A percentile compares a stretch with the other conserved stretches of the same genome.
phyloP scores from a whole-genome alignment of 2,888 invertebrate species.

The Rhodophaea formosa region DNA sequence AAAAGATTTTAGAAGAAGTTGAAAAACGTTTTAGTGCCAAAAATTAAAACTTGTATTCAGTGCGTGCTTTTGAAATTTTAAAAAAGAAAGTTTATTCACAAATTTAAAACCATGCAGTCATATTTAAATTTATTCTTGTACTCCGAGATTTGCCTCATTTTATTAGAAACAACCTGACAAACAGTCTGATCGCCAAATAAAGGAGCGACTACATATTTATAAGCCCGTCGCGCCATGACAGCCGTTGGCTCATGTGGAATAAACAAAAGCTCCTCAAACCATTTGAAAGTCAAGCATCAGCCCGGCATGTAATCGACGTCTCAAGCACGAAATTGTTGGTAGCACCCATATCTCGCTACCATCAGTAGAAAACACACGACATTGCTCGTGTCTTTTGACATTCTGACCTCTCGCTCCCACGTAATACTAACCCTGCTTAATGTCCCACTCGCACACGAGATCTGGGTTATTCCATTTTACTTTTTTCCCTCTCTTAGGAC shows the following conservation, averaged over 20 bases:
- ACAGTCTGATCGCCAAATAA: slow-evolving; percentile 60
- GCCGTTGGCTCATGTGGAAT: slow-evolving; percentile 49
- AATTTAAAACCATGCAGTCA: not conserved
- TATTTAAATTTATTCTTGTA: not conserved
- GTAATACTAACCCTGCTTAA: slow-evolving; percentile 24
- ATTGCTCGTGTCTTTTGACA: slow-evolving; percentile 44
- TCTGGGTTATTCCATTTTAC: slow-evolving; percentile 49
- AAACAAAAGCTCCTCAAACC: slow-evolving; percentile 54
- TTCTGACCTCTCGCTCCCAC: slow-evolving; percentile 39
- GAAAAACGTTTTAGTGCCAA: too few species aligned
- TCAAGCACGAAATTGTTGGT: slow-evolving; percentile 59
- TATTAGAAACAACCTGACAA: slow-evolving; percentile 53
- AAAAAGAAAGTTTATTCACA: not conserved
- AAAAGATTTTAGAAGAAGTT: too few species aligned
- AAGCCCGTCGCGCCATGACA: slow-evolving; percentile 55
- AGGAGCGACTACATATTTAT: slow-evolving; percentile 61
- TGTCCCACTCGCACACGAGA: slow-evolving; percentile 43
- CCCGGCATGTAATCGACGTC: slow-evolving; percentile 58
- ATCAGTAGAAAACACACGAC: slow-evolving; percentile 47
- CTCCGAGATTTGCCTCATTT: slow-evolving; percentile 30
- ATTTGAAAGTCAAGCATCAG: slow-evolving; percentile 67
- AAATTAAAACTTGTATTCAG: too few species aligned
- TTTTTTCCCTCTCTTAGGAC: slow-evolving; percentile 44
- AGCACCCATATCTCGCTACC: slow-evolving; percentile 48
- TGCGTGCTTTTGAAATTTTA: too few species aligned